phyloP scores from a whole-genome alignment of 2,797 vertebrate genomes.

The Setipinna tenuifilis region DNA sequence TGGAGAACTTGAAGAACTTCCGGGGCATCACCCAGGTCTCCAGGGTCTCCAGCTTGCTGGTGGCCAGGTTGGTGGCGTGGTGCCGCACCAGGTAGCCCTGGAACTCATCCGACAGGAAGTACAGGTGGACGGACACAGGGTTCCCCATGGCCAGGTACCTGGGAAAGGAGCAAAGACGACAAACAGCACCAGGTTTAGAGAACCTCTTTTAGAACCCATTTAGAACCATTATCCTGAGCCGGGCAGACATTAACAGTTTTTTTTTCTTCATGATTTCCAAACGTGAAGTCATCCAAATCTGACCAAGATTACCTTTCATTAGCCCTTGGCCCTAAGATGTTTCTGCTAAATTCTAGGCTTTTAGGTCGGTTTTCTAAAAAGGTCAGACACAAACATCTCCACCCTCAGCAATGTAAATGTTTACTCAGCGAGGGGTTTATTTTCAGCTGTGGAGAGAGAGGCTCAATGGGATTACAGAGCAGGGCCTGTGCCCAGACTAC shows the following conservation, averaged over 20 bases:
- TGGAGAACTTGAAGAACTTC: slow-evolving; percentile 89
- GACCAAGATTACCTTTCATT: background rate
- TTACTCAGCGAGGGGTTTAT: background rate
- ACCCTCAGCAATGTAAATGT: slow-evolving; percentile 23
- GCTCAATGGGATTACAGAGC: slow-evolving; percentile 10
- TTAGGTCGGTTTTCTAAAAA: background rate
- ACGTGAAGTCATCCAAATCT: background rate
- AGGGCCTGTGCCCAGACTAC: background rate
- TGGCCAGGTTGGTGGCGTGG: slow-evolving; percentile 92
- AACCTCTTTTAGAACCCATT: background rate
- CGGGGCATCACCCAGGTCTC: slow-evolving; percentile 96
- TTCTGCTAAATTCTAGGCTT: slow-evolving; percentile 2
- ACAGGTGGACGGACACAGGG: slow-evolving; percentile 91
- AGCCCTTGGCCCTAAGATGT: background rate
- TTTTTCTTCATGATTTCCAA: background rate
- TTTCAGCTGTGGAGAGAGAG: background rate
- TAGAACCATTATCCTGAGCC: background rate
- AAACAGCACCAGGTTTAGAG: background rate
- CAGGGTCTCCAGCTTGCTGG: slow-evolving; percentile 93
- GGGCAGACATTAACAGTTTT: background rate
- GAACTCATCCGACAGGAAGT: slow-evolving; percentile 96
- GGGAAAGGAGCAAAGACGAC: slow-evolving; percentile 50
- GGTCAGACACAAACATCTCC: slow-evolving; percentile 20
- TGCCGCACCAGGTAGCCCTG: slow-evolving; percentile 95
- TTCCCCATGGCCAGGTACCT: slow-evolving; percentile 97